Conservation (phyloP, 2,888 invertebrate genomes). For the Eristalis intricaria region DNA sequence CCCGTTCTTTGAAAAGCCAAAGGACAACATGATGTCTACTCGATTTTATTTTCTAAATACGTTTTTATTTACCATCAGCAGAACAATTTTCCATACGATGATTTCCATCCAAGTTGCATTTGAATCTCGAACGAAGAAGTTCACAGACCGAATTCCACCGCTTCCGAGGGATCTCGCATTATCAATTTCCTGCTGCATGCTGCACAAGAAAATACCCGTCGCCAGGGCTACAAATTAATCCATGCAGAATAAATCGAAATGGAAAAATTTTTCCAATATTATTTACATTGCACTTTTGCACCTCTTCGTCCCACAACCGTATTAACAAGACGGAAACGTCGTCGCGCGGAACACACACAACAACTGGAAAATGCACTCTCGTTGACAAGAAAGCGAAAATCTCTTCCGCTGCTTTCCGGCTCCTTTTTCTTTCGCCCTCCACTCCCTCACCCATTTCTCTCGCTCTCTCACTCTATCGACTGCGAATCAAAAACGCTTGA, state of each 20-base stretch:
- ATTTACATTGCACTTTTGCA: conserved; percentile 70
- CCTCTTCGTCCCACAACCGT: conserved; percentile 13
- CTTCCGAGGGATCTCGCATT: conserved; percentile 38
- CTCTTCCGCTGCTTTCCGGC: conserved; percentile 59
- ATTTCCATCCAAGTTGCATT: conserved; percentile 56
- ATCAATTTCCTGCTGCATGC: conserved; percentile 55
- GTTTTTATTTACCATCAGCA: conserved; percentile 60
- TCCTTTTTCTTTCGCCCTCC: background rate
- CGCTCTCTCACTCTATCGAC: conserved; percentile 23
- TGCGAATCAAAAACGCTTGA: conserved; percentile 69
- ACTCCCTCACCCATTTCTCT: background rate
- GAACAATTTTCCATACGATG: conserved; percentile 57
- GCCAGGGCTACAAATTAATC: conserved; percentile 62
- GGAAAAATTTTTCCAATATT: conserved; percentile 71
- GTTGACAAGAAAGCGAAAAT: conserved; percentile 68
- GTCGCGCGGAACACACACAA: conserved; percentile 11
- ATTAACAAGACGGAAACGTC: conserved; percentile 2
- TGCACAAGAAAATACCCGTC: background rate
- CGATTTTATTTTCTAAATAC: background rate
- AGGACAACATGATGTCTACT: background rate
- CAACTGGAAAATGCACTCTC: conserved; percentile 61
- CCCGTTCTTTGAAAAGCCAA: background rate
- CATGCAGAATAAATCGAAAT: conserved; percentile 70
- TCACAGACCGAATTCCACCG: conserved; percentile 60
- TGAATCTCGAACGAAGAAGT: conserved; percentile 3